These are phyloP conservation scores for Bothrops jararaca DNA, from an alignment of 2,113 vertebrate species.

Conservation along the genomic window DNA sequence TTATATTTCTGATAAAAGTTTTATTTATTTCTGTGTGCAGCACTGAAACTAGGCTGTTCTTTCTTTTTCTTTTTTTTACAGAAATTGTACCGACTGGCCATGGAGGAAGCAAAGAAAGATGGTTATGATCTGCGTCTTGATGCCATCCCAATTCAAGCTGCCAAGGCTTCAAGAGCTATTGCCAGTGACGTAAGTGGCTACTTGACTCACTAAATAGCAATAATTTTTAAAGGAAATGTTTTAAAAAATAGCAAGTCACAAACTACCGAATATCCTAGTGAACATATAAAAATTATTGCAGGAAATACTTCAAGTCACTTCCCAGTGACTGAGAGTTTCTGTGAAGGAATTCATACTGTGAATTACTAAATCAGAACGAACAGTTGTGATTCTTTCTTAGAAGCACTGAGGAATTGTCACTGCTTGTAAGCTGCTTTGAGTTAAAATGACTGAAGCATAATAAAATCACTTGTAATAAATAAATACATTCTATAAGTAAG, in stretches of 20 bases:
- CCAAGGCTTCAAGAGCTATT: slow-evolving; percentile 76
- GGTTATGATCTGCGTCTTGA: slow-evolving; percentile 75
- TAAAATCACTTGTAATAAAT: background rate
- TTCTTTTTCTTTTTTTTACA: slow-evolving; percentile 15
- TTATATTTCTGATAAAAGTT: background rate
- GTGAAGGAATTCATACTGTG: background rate
- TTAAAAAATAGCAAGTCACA: background rate
- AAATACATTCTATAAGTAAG: background rate
- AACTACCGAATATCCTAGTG: background rate
- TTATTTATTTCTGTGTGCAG: background rate
- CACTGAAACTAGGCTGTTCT: background rate
- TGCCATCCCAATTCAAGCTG: slow-evolving; percentile 78
- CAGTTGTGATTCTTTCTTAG: background rate
- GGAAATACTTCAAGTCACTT: background rate
- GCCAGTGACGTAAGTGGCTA: slow-evolving; percentile 74
- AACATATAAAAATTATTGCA: background rate
- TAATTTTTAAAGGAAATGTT: background rate
- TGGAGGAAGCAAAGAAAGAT: slow-evolving; percentile 76
- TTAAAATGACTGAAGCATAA: background rate
- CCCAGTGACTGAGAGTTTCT: background rate
- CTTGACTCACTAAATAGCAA: background rate
- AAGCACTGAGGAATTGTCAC: background rate
- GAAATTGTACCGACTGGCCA: slow-evolving; percentile 72
- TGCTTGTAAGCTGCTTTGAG: background rate
- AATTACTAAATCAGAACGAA: background rate